Evolutionary conservation across 2,113 vertebrate species (phyloP).

Genomic region (Lonchura striata): DNA sequence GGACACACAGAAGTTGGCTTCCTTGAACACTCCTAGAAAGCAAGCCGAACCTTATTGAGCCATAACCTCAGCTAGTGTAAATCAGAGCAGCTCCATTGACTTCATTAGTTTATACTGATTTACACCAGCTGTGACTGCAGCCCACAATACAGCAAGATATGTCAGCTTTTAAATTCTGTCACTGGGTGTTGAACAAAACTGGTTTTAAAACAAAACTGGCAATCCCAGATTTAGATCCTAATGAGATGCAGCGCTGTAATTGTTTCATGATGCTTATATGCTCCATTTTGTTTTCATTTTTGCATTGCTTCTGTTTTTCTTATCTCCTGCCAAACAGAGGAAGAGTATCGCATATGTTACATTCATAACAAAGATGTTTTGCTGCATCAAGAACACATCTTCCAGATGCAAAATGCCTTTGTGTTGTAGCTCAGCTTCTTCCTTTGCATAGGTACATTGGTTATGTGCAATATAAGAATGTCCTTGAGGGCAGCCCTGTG

Average conservation of each 20-base stretch:
- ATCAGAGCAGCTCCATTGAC: slow-evolving; percentile 43
- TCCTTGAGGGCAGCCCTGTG: neutral
- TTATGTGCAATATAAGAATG: fast-evolving
- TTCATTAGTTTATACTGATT: slow-evolving; percentile 44
- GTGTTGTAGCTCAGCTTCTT: neutral
- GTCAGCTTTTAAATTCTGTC: slow-evolving; percentile 49
- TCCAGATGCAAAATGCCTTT: slow-evolving; percentile 37
- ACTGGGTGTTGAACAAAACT: slow-evolving; percentile 42
- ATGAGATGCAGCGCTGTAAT: slow-evolving; percentile 49
- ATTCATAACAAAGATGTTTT: slow-evolving; percentile 41
- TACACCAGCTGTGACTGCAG: slow-evolving; percentile 40
- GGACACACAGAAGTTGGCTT: slow-evolving; percentile 68
- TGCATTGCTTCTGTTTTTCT: slow-evolving; percentile 66
- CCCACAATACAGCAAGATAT: slow-evolving; percentile 19
- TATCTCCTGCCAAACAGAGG: slow-evolving; percentile 65
- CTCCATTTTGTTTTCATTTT: slow-evolving; percentile 62
- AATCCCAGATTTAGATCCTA: slow-evolving; percentile 50
- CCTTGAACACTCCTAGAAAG: slow-evolving; percentile 66
- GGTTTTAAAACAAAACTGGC: slow-evolving; percentile 52
- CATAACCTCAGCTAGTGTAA: slow-evolving; percentile 51
- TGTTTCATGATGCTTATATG: slow-evolving; percentile 39
- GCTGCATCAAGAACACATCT: neutral
- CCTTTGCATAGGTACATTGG: neutral
- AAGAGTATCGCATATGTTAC: slow-evolving; percentile 44
- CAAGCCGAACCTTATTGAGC: slow-evolving; percentile 51